Evolutionary conservation across 2,797 vertebrate species (phyloP), one percentile per base, ranked within the genome.

Genomic region (Lithobates sylvaticus): DNA sequence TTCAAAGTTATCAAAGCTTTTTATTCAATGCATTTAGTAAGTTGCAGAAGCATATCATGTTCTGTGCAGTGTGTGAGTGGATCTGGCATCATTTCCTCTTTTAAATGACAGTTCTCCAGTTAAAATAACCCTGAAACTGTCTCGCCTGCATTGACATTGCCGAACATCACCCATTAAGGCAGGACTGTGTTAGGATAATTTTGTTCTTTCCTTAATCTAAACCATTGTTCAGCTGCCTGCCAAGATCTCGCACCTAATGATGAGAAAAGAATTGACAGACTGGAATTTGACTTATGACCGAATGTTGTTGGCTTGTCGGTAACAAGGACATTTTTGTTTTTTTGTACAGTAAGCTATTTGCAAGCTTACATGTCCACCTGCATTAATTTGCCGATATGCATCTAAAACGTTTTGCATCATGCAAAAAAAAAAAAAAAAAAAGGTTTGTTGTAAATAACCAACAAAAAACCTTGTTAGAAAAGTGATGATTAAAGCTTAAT

Each of bases 121-220:
- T 47, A 72, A 23, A 86, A 86, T 47, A 69, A 77, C 23, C 50
- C 85, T 76, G 54, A 26, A 67, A 76, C 18, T 32, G 10, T 44
- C 47, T 81, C 16, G 67, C 21, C 34, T 50, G 42, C 68, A 87
- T 65, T 83, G 81, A 83, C 86, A 87, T 87, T 87, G 85, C 54
- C 74, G 42, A 83, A 87, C 21, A 81, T 47, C 78, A 23, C 72
- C 61, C 78, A 87, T 78, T 83, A 83, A 87, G 69, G 76, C 76
- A 83, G 50, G 70, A 32, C 76, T 83, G 50, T 26, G 76, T 61
- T 61, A 65, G 61, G 54, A 54, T 83, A 79, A 83, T 78, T 83
- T 27, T 75, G 70, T 76, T 78, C 74, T 87, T 72, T 85, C 47
- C 36, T 85, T 85, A 82, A 73, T 70, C 71, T 78, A 64, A 29